Conservation (phyloP, 1,140 invertebrate genomes). For the Bombus waltoni region DNA sequence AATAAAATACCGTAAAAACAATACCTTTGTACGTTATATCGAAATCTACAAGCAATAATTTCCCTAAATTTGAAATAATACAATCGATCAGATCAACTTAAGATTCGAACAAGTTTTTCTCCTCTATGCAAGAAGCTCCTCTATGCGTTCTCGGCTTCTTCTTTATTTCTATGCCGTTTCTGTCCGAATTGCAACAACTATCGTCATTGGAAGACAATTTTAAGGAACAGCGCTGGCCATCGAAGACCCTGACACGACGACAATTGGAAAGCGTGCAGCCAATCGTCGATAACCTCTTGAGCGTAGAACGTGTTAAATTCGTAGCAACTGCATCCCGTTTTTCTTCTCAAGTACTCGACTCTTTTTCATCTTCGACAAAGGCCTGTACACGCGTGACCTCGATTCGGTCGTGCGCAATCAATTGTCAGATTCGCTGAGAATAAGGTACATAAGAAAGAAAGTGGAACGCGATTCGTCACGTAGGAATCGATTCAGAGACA, state of each 20-base stretch:
- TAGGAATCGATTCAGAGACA: constrained; percentile 23
- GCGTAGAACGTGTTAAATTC: neutral
- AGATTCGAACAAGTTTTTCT: neutral
- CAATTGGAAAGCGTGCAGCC: neutral
- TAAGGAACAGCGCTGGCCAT: neutral
- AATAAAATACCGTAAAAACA: too few species aligned
- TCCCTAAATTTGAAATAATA: too few species aligned
- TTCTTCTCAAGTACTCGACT: neutral
- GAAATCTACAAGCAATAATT: too few species aligned
- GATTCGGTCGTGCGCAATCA: constrained; percentile 19
- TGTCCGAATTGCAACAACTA: neutral
- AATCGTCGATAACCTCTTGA: neutral
- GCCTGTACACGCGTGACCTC: neutral
- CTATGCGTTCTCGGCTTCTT: neutral
- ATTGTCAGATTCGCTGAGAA: constrained; percentile 31
- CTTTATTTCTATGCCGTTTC: neutral
- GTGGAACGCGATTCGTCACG: constrained; percentile 47
- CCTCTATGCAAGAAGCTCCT: too few species aligned
- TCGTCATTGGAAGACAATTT: too few species aligned
- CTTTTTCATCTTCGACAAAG: neutral
- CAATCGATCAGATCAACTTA: too few species aligned
- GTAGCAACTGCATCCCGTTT: neutral
- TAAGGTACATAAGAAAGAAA: constrained; percentile 14
- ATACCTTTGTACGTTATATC: too few species aligned
- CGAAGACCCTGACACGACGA: neutral